phyloP scores from a whole-genome alignment of 2,113 vertebrate species.

The Aegotheles bennettii region DNA sequence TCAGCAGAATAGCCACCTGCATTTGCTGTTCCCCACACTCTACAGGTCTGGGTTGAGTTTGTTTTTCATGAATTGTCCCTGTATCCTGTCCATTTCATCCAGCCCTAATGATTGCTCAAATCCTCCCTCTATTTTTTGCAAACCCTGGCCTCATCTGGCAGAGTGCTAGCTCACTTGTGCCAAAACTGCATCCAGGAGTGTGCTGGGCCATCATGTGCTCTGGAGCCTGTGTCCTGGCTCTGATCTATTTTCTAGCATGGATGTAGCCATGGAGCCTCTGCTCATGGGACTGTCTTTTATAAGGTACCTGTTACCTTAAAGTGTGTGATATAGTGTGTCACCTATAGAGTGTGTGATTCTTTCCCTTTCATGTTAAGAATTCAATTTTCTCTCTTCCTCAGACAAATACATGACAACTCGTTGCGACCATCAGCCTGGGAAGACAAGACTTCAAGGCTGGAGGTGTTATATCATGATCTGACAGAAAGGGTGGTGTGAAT shows the following conservation, averaged over 20 bases:
- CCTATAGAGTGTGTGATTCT: not conserved
- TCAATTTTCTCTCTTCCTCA: not conserved
- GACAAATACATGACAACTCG: rapidly evolving
- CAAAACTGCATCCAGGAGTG: not conserved
- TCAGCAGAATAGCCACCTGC: not conserved
- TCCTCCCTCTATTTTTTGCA: not conserved
- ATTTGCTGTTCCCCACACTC: not conserved
- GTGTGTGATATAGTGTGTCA: too few species aligned
- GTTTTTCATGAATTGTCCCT: not conserved
- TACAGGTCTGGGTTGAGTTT: not conserved
- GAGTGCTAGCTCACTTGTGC: not conserved
- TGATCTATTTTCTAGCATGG: not conserved
- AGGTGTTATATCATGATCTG: rapidly evolving
- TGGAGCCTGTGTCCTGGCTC: not conserved
- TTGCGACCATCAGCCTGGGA: not conserved
- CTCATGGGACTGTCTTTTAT: not conserved
- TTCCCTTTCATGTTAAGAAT: not conserved
- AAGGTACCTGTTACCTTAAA: not conserved
- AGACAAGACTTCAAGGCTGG: not conserved
- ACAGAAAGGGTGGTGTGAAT: rapidly evolving
- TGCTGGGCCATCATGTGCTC: not conserved
- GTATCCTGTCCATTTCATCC: not conserved
- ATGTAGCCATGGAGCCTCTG: not conserved
- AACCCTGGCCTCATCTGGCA: not conserved
- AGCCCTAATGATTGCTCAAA: not conserved